Evolutionary conservation across 2,797 vertebrate genomes (phyloP).

Genomic region (Propithecus deckenii): DNA sequence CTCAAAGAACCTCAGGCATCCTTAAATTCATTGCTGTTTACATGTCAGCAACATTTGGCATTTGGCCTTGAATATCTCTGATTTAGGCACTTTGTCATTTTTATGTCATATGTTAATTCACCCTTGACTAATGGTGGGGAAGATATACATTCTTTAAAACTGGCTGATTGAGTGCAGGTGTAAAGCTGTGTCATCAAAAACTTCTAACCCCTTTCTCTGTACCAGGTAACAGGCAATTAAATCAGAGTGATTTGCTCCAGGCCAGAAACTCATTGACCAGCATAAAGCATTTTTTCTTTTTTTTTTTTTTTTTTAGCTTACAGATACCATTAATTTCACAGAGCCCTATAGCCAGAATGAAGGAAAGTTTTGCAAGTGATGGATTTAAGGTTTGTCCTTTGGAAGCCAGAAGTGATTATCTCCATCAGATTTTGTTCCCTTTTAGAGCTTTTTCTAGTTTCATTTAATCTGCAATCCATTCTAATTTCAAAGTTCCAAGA

Average conservation of each 20-base stretch:
- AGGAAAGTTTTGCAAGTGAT: constrained; percentile 38
- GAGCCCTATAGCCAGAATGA: background rate
- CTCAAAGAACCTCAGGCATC: background rate
- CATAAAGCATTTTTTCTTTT: background rate
- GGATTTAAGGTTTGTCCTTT: constrained; percentile 40
- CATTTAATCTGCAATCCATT: constrained; percentile 31
- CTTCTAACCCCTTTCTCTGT: constrained; percentile 49
- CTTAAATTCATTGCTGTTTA: constrained; percentile 15
- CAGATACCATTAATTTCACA: constrained; percentile 5
- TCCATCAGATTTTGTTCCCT: constrained; percentile 30
- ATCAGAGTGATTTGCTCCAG: constrained; percentile 53
- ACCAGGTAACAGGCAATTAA: constrained; percentile 60
- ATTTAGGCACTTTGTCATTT: constrained; percentile 36
- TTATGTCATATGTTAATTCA: constrained; percentile 7
- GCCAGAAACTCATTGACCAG: constrained; percentile 44
- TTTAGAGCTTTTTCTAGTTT: constrained; percentile 46
- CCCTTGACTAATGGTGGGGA: background rate
- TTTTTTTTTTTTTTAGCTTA: background rate
- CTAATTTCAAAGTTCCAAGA: constrained; percentile 22
- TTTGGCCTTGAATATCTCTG: constrained; percentile 26
- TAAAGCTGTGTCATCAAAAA: constrained; percentile 39
- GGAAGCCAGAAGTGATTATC: background rate
- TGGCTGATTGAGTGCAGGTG: constrained; percentile 23
- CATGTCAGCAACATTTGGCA: background rate
- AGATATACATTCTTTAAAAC: constrained; percentile 33